Evolutionary conservation across 2,888 invertebrate species (phyloP).

Genomic region (Acleris literana): DNA sequence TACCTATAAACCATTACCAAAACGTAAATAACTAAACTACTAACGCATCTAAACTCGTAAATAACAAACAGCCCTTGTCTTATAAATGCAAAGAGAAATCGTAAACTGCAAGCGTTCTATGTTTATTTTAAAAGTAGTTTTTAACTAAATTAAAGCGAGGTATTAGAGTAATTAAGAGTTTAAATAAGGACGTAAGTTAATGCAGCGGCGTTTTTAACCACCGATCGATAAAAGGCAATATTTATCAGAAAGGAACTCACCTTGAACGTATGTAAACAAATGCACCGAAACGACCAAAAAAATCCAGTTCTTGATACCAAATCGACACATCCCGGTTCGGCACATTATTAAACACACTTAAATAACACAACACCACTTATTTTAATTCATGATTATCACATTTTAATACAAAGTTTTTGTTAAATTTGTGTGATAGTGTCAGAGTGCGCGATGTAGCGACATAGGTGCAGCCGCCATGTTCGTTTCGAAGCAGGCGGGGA

Average conservation of each 20-base stretch:
- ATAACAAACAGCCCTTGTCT: constrained; percentile 38
- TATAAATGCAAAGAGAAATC: constrained; percentile 32
- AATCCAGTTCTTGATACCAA: constrained; percentile 78
- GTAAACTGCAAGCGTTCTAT: constrained; percentile 16
- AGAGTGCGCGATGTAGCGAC: constrained; percentile 50
- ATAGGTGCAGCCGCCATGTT: constrained; percentile 72
- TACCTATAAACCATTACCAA: constrained; percentile 52
- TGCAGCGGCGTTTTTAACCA: constrained; percentile 36
- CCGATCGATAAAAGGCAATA: constrained; percentile 73
- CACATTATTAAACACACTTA: constrained; percentile 72
- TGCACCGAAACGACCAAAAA: constrained; percentile 73
- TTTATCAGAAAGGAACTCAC: constrained; percentile 75
- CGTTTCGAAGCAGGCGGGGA: constrained; percentile 48
- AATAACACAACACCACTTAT: constrained; percentile 67
- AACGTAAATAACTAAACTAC: constrained; percentile 52
- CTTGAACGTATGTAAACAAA: constrained; percentile 83
- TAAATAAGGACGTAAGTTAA: neutral
- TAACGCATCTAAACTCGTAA: constrained; percentile 48
- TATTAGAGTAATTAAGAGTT: constrained; percentile 1
- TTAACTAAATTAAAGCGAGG: neutral
- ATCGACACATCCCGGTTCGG: constrained; percentile 77
- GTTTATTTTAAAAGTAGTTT: constrained; percentile 20
- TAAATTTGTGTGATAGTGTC: constrained; percentile 55
- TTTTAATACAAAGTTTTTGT: constrained; percentile 75
- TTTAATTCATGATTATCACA: constrained; percentile 82